A percentile compares a stretch with the other conserved stretches of the same genome.
These are phyloP conservation scores for Rosalia funebris DNA, from an alignment of 2,888 invertebrate genomes.

Conservation along the genomic window DNA sequence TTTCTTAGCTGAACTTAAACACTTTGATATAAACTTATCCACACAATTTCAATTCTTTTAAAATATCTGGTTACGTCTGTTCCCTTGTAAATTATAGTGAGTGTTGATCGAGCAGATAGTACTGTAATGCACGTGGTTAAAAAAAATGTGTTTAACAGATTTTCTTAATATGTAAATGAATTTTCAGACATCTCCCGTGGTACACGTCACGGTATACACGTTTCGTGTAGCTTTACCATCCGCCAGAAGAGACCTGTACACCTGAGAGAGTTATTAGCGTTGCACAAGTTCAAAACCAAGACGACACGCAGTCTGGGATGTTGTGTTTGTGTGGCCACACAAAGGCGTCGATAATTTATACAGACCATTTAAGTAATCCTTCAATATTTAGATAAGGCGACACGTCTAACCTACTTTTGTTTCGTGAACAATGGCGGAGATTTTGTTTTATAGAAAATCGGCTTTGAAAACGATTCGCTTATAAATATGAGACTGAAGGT, in stretches of 20 bases:
- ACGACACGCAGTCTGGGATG: conserved; percentile 26
- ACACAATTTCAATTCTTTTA: no score
- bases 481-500: conserved; percentile 25
- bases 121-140: no score
- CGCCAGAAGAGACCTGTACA: conserved; percentile 3
- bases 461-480: conserved; percentile 21
- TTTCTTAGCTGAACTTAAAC: no score
- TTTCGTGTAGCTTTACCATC: background rate
- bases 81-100: no score
- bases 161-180: no score
- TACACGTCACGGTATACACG: no score
- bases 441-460: conserved; percentile 24
- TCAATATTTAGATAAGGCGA: conserved; percentile 22
- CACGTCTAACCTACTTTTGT: conserved; percentile 20
- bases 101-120: no score
- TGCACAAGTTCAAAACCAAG: conserved; percentile 24
- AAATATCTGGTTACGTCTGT: no score
- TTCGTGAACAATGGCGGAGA: conserved; percentile 16
- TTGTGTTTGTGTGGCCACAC: background rate
- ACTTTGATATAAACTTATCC: no score
- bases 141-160: no score
- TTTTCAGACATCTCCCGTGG: no score
- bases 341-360: conserved; percentile 12
- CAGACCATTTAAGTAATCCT: conserved; percentile 15
- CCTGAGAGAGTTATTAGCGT: conserved; percentile 18